Conservation (phyloP, 2,888 invertebrate species). For the Elegia similella region DNA sequence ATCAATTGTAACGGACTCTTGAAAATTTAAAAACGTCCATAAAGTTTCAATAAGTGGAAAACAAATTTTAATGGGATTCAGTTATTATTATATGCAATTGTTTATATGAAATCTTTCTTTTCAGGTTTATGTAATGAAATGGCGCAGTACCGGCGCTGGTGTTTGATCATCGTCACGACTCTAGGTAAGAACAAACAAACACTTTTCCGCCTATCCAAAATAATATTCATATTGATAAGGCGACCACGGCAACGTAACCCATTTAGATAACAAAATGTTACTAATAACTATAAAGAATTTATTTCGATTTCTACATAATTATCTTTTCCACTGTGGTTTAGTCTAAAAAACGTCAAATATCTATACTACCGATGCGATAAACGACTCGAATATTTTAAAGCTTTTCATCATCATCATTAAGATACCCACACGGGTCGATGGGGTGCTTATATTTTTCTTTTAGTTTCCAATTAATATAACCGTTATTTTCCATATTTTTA, state of each 20-base stretch:
- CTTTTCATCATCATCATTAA: background rate
- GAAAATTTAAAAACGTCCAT: too few species aligned
- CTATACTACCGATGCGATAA: background rate
- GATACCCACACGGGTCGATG: background rate
- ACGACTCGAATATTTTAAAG: background rate
- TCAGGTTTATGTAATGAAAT: slow-evolving; percentile 52
- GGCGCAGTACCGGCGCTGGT: slow-evolving; percentile 57
- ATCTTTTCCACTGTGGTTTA: too few species aligned
- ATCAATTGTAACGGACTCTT: too few species aligned
- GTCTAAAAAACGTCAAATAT: background rate
- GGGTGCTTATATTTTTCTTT: too few species aligned
- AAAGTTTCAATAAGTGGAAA: too few species aligned
- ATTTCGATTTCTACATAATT: background rate
- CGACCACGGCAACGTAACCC: slow-evolving; percentile 5
- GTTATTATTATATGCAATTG: too few species aligned
- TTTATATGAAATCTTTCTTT: slow-evolving; percentile 46
- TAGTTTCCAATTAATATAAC: too few species aligned
- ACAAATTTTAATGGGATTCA: too few species aligned
- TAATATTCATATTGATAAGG: slow-evolving; percentile 14
- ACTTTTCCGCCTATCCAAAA: background rate
- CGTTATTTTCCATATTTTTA: too few species aligned
- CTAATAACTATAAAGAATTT: background rate
- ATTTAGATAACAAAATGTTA: slow-evolving; percentile 10
- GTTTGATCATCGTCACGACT: slow-evolving; percentile 48
- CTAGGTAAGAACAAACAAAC: slow-evolving; percentile 30